Evolutionary conservation across 1,140 invertebrate genomes (phyloP).

Genomic region (Chrysomallon squamiferum): DNA sequence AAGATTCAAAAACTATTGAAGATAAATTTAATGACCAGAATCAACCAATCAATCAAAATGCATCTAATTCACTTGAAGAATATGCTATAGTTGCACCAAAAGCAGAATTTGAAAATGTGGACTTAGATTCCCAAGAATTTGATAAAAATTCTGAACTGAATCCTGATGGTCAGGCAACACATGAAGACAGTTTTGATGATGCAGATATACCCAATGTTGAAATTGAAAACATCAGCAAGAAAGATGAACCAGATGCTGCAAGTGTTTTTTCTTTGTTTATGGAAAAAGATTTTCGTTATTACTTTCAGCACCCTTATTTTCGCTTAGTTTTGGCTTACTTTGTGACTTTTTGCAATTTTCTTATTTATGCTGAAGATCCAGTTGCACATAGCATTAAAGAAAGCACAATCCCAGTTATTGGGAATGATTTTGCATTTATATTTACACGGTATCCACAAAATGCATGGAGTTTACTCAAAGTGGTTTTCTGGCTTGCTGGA

Average conservation of each 20-base stretch:
- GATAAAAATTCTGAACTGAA: too few species aligned
- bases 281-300: conserved; percentile 66
- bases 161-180: too few species aligned
- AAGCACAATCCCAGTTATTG: conserved; percentile 67
- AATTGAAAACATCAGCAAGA: too few species aligned
- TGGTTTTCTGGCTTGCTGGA: conserved; percentile 65
- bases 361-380: conserved; percentile 71
- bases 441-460: conserved; percentile 66
- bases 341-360: conserved; percentile 69
- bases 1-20: too few species aligned
- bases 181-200: too few species aligned
- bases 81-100: too few species aligned
- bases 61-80: too few species aligned
- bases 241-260: conserved; percentile 40
- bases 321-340: conserved; percentile 67
- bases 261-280: conserved; percentile 63
- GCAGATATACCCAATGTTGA: too few species aligned
- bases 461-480: conserved; percentile 67
- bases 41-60: too few species aligned
- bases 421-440: conserved; percentile 69
- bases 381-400: conserved; percentile 68
- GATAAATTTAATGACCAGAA: too few species aligned
- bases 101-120: too few species aligned
- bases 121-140: too few species aligned
- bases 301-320: conserved; percentile 69